Base-by-base conservation (phyloP, 2,888 invertebrate genomes). In the Luffia ferchaultella region DNA sequence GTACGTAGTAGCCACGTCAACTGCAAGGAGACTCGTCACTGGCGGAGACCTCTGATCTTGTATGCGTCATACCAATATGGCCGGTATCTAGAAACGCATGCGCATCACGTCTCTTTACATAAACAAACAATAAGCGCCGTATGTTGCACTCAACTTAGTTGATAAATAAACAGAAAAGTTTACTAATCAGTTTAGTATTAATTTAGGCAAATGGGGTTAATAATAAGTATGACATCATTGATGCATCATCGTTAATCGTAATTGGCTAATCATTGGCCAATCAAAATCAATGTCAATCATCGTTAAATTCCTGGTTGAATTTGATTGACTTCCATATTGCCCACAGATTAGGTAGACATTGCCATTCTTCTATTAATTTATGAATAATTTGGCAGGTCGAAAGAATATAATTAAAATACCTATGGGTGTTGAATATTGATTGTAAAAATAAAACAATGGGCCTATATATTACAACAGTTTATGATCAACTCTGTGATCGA, bases 1-100 rank as follows among this genome's bases (percentile, higher is more conserved):
- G 91, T 93, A 93, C 93, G 93, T 93, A 93, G 91, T 89, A 91
- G 91, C 91, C 91, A 92, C 92, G 92, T 92, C 92, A 92, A 92
- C 91, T 90, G 89, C 89, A 89, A 89, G 89, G 89, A 89, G 88
- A 89, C 89, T 91, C 91, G 91, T 91, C 91, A 91, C 90, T 89
- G 89, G 88, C 87, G 86, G 88, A 89, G 87, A 86, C 86, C 88
- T 86, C 87, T 88, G 88, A 87, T 86, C 87, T 87, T 87, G 86
- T 86, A 88, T 89, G 90, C 89, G 90, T 90, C 90, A 90, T 88
- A 87, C 86, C 87, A 88, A 89, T 82, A 87, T 89, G 89, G 89
- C 89, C 85, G 85, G 82, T 61, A 68, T 74, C 76, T 75, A 69
- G 70, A 67, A 58, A 76, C 75, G 75, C 82, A 80, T 82, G 78